Evolutionary conservation across 2,888 invertebrate species (phyloP), one percentile per base, ranked within the genome.

Genomic region (Megamerina dolium): DNA sequence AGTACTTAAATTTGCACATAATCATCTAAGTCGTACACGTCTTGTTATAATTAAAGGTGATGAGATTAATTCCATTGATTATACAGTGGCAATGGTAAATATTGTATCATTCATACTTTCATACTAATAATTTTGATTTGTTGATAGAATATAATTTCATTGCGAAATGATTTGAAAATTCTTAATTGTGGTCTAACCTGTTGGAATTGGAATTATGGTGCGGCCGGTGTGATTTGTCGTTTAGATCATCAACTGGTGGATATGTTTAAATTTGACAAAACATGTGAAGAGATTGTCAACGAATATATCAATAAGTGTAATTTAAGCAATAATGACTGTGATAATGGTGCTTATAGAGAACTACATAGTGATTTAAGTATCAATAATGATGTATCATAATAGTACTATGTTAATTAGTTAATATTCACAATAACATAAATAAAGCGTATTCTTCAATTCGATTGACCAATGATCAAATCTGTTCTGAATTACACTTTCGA

Each of bases 31-130:
- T n/a, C 37, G 19, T 50, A 74, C 78, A 58, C 61, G 66, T 53
- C 47, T 80, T 33, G 83, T 88, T 45, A 83, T 90, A 21, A 78
- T 91, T 27, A 87, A 88, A 72, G 90, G 80, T 2, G 71, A 72
- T 47, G 75, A 75, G 57, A 72, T 82, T 6, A 74, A 74, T 45
- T 74, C 74, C 45, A 77, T 81, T 48, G 82, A 82, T 58, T 75
- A 76, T 17, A 82, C 81, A 2, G 79, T 80, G 4, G 80, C 77
- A 4, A 76, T 76, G 72, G 80, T 80, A 71, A 64, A 54, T 43
- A 27, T 26, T 29, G 19, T 43, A 12, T 31, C 13, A 27, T 27
- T n/a, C 5, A 17, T 17, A 31, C 13, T 12, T 31, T 31, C 13
- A 13, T n/a, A 4, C 17, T 10, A 3, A 4, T 14, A 32, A 17